These are phyloP conservation scores for Notospermus geniculatus DNA, from an alignment of 1,140 invertebrate genomes.

Conservation along the genomic window DNA sequence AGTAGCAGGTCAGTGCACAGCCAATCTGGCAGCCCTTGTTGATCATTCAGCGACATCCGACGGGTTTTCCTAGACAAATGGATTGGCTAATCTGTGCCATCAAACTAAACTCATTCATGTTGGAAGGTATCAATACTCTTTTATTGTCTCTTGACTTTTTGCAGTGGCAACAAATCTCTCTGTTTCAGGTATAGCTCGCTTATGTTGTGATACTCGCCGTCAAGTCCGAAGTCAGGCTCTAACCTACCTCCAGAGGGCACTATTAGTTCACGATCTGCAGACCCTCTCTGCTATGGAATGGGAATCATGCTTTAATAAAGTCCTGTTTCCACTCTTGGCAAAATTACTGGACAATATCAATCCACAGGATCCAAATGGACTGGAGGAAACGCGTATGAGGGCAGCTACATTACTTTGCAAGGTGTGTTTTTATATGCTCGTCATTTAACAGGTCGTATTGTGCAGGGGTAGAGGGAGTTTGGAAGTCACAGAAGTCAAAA, in stretches of 20 bases:
- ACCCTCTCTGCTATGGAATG: slow-evolving; percentile 82
- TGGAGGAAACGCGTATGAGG: slow-evolving; percentile 75
- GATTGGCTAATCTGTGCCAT: slow-evolving; percentile 1
- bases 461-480: too few species aligned
- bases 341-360: slow-evolving; percentile 67
- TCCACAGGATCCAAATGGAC: slow-evolving; percentile 62
- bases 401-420: slow-evolving; percentile 89
- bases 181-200: slow-evolving; percentile 87
- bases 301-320: slow-evolving; percentile 89
- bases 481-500: too few species aligned
- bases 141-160: too few species aligned
- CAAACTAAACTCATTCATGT: too few species aligned
- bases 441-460: too few species aligned
- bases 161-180: too few species aligned
- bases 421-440: too few species aligned
- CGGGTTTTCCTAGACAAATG: too few species aligned
- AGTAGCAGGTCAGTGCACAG: too few species aligned
- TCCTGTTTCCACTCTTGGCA: slow-evolving; percentile 85
- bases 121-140: too few species aligned
- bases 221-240: slow-evolving; percentile 89
- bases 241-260: slow-evolving; percentile 84
- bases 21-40: too few species aligned
- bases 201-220: slow-evolving; percentile 88
- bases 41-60: too few species aligned
- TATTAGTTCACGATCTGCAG: slow-evolving; percentile 89